Conservation (phyloP, 1,140 invertebrate species). For the Pseudachorutes palmiensis region DNA sequence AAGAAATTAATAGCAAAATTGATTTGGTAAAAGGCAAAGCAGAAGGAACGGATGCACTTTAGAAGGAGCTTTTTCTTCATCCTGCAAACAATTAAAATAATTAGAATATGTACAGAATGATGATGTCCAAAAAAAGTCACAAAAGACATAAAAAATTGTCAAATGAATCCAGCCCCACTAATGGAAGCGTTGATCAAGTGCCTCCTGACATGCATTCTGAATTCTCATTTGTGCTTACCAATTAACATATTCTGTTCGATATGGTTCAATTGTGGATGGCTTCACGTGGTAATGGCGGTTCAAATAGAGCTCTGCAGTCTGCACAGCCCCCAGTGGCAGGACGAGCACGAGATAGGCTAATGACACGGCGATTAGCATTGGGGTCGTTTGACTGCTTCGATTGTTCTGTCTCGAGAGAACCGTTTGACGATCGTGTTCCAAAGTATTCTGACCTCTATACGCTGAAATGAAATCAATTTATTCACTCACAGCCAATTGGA, state of each 20-base stretch:
- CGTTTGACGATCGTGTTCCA: no score
- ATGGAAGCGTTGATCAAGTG: no score
- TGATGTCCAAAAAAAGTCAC: no score
- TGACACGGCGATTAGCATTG: slow-evolving; percentile 38
- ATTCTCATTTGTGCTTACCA: slow-evolving; percentile 16
- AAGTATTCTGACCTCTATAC: no score
- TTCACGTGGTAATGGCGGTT: slow-evolving; percentile 10
- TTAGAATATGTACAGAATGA: no score
- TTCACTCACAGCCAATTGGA: no score
- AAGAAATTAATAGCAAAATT: slow-evolving; percentile 37
- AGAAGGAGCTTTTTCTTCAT: slow-evolving; percentile 24
- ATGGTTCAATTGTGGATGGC: slow-evolving; percentile 7
- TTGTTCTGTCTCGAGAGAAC: no score
- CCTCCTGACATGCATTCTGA: not conserved
- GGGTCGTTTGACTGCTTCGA: slow-evolving; percentile 21
- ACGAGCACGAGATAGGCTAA: slow-evolving; percentile 42
- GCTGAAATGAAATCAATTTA: no score
- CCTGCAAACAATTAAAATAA: slow-evolving; percentile 21
- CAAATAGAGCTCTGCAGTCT: slow-evolving; percentile 44
- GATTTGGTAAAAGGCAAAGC: slow-evolving; percentile 34
- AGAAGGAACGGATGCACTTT: slow-evolving; percentile 33
- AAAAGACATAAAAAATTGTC: no score
- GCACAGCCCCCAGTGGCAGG: slow-evolving; percentile 43
- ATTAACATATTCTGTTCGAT: slow-evolving; percentile 7
- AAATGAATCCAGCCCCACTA: no score